Conservation (phyloP, 2,113 vertebrate species). For the Marmota monax region DNA sequence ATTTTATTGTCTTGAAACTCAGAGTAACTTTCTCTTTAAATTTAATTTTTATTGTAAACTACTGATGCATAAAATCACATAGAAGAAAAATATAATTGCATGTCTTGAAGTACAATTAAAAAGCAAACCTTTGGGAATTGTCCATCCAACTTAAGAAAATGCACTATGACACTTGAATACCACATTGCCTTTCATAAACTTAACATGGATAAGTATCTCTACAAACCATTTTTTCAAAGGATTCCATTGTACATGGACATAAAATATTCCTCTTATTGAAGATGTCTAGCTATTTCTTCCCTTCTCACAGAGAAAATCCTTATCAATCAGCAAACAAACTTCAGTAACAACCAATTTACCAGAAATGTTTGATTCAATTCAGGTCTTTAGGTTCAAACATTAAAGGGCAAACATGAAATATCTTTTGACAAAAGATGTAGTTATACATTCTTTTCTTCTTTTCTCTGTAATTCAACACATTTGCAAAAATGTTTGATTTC, state of each 20-base stretch:
- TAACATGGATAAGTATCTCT: constrained; percentile 10
- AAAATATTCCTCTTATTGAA: neutral
- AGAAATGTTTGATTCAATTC: neutral
- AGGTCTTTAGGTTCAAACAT: neutral
- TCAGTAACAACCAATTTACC: constrained; percentile 23
- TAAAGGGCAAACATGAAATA: constrained; percentile 9
- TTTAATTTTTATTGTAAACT: neutral
- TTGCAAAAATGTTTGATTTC: neutral
- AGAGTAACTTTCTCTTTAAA: neutral
- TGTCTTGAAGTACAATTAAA: neutral
- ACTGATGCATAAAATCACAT: neutral
- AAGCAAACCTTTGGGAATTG: neutral
- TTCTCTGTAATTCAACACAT: neutral
- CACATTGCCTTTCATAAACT: constrained; percentile 2
- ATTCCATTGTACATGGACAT: neutral
- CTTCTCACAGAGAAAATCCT: neutral
- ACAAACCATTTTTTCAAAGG: constrained; percentile 47
- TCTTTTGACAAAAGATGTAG: neutral
- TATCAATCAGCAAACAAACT: neutral
- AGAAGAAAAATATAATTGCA: neutral
- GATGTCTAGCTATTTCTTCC: neutral
- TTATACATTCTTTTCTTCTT: neutral
- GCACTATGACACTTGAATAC: neutral
- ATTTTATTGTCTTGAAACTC: neutral
- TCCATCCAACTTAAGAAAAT: neutral